These are phyloP conservation scores for Chlorodrepanis virens DNA, from an alignment of 2,113 vertebrate species.

Conservation along the genomic window DNA sequence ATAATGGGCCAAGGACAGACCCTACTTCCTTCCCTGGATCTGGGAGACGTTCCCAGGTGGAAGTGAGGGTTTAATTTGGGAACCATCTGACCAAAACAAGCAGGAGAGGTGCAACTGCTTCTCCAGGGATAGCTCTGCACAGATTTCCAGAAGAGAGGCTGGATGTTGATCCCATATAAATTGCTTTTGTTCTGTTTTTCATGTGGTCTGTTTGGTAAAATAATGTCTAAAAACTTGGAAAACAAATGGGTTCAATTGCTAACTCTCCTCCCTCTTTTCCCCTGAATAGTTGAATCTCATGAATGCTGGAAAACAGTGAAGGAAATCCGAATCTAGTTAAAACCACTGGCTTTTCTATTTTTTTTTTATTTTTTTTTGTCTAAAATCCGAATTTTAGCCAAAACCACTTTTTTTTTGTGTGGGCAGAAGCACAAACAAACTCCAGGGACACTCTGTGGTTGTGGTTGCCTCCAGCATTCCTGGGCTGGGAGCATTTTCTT, in stretches of 20 bases:
- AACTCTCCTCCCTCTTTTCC: neutral
- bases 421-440: neutral
- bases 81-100: neutral
- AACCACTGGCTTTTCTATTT: neutral
- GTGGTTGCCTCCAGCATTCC: neutral
- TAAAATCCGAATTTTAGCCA: neutral
- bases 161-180: neutral
- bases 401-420: neutral
- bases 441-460: rapidly evolving
- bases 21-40: neutral
- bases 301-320: neutral
- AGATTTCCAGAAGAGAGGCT: neutral
- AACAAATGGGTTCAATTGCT: neutral
- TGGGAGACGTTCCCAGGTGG: neutral
- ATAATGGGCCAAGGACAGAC: neutral
- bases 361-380: neutral
- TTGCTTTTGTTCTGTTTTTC: neutral
- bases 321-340: neutral
- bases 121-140: neutral
- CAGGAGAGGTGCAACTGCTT: neutral
- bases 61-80: neutral
- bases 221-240: neutral
- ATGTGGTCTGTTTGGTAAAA: neutral
- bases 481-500: neutral
- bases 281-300: neutral